phyloP scores from a whole-genome alignment of 2,888 invertebrate species.

The Ditula angustiorana region DNA sequence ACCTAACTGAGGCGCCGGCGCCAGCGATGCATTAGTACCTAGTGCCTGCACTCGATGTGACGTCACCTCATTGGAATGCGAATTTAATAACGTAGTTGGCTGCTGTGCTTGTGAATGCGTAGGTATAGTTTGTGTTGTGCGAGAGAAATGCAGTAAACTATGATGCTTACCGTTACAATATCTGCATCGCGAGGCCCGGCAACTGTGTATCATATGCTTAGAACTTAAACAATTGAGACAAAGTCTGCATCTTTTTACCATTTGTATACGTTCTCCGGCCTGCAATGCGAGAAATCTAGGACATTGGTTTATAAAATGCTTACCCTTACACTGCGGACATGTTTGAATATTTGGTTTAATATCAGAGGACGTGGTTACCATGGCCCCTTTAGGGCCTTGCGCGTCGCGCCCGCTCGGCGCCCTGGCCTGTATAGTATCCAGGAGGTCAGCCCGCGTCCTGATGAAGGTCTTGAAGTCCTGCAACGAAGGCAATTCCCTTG shows the following conservation, averaged over 20 bases:
- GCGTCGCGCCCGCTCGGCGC: background rate
- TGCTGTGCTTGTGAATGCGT: background rate
- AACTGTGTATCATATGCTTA: background rate
- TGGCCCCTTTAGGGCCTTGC: background rate
- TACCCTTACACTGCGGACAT: background rate
- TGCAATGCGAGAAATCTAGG: constrained; percentile 1
- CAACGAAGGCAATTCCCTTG: constrained; percentile 30
- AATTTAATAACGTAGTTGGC: background rate
- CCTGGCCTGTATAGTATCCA: constrained; percentile 17
- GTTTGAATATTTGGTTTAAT: background rate
- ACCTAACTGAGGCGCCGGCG: background rate
- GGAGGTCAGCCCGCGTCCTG: constrained; percentile 40
- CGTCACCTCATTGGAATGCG: background rate
- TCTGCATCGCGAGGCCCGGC: background rate
- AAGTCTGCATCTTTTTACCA: background rate
- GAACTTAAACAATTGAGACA: background rate
- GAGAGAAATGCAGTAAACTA: background rate
- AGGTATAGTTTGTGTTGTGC: background rate
- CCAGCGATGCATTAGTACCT: background rate
- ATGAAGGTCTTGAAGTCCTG: constrained; percentile 41
- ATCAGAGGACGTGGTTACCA: background rate
- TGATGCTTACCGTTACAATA: background rate
- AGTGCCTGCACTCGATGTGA: background rate
- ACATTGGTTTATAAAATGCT: constrained; percentile 11
- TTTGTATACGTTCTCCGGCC: background rate